Evolutionary conservation across 2,797 vertebrate genomes (phyloP), one percentile per base, ranked within the genome.

Genomic region (Hyperoplus immaculatus): DNA sequence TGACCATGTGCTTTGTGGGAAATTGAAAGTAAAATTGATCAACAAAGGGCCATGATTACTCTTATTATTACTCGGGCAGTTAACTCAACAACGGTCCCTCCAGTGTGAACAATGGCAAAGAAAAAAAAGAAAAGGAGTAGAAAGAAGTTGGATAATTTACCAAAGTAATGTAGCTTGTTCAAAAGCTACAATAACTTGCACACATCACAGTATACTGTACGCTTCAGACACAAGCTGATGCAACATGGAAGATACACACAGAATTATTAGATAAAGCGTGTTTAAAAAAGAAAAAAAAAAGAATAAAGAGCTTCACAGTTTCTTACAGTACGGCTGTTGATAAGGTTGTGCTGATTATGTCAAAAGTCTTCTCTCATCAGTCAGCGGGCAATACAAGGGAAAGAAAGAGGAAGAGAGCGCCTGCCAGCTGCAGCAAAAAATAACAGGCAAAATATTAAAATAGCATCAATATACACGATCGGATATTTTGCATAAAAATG

Each of bases 331-430:
- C 55, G 62, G 63, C 80, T 86, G 77, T 77, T 88, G 74, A 43
- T 67, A 69, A 81, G 69, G 70, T 72, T 92, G 90, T 90, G 84
- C 93, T 89, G 88, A 94, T 91, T 93, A 86, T 87, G 91, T 93
- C 89, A 92, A 88, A 86, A 86, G 56, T 72, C 69, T 82, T 70
- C 71, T 92, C 87, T 88, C 58, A 85, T 84, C 76, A 77, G 81
- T 84, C 77, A 69, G 81, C 0, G 3, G 72, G 69, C 16, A 72
- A 68, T n/a, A 76, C n/a, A 62, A 72, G 12, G 14, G n/a, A 69
- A 61, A 70, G 54, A 71, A 72, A 53, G 21, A 74, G 43, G 53
- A 68, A 21, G 53, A 36, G 58, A 73, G 62, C 21, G 67, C 62
- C 65, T 60, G 72, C 65, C 77, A 82, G 72, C 57, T 63, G 81